These are phyloP conservation scores for Synanthedon formicaeformis DNA, from an alignment of 2,888 invertebrate species.

Conservation along the genomic window DNA sequence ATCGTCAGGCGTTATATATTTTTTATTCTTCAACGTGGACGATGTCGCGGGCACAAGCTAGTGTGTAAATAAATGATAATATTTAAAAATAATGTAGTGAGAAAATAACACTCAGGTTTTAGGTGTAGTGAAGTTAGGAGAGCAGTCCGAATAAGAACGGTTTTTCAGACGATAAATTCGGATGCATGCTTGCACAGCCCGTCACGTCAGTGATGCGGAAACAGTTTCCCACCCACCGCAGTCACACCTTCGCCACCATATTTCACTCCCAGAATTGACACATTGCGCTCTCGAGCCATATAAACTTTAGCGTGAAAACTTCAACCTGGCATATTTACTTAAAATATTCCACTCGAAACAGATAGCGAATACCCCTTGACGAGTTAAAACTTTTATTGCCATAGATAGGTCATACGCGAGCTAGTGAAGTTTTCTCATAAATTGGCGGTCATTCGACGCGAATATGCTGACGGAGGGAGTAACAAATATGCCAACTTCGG, in stretches of 20 bases:
- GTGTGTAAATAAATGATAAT: too few relatives aligned
- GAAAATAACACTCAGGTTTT: neutral
- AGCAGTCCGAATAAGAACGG: slow-evolving; percentile 18
- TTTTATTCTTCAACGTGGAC: too few relatives aligned
- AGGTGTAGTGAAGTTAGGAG: neutral
- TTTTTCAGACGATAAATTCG: slow-evolving; percentile 18
- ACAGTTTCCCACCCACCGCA: slow-evolving; percentile 69
- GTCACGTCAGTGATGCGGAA: slow-evolving; percentile 59
- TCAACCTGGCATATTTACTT: slow-evolving; percentile 66
- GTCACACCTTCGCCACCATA: slow-evolving; percentile 46
- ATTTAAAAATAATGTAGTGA: too few relatives aligned
- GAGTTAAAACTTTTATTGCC: slow-evolving; percentile 64
- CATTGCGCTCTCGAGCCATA: slow-evolving; percentile 47
- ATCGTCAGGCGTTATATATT: too few relatives aligned
- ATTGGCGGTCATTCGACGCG: slow-evolving; percentile 70
- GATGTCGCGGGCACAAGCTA: too few relatives aligned
- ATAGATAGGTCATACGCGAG: slow-evolving; percentile 64
- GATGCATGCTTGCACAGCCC: slow-evolving; percentile 36
- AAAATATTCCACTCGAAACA: slow-evolving; percentile 55
- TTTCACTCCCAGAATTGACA: slow-evolving; percentile 66
- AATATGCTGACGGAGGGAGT: slow-evolving; percentile 70
- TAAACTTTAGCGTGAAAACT: slow-evolving; percentile 59
- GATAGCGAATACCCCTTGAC: slow-evolving; percentile 54
- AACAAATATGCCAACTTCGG: slow-evolving; percentile 70
- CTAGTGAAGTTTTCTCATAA: slow-evolving; percentile 68